Conservation (phyloP, 2,888 invertebrate species). For the Onchidella celtica region DNA sequence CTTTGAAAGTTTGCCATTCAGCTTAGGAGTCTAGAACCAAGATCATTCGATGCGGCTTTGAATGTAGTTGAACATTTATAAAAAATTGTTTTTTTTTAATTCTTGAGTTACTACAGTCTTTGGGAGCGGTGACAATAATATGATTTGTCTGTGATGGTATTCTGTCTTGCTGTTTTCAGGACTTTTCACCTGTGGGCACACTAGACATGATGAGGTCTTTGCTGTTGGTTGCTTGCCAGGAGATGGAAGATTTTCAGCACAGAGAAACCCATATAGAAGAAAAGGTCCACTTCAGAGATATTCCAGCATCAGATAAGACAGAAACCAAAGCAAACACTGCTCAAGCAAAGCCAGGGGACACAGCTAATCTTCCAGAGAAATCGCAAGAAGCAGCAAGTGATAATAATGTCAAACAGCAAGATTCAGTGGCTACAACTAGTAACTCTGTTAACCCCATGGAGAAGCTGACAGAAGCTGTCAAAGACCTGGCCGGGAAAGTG, state of each 20-base stretch:
- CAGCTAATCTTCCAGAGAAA: not conserved
- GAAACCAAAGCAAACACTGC: not conserved
- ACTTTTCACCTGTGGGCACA: constrained; percentile 68
- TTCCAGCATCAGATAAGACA: not conserved
- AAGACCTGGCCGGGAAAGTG: not conserved
- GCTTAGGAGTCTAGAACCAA: too few relatives aligned
- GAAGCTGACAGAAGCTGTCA: not conserved
- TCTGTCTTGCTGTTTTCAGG: constrained; percentile 67
- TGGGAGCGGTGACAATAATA: too few relatives aligned
- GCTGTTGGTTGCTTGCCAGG: constrained; percentile 75
- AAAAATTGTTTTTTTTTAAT: too few relatives aligned
- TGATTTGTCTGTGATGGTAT: too few relatives aligned
- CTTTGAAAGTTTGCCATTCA: too few relatives aligned
- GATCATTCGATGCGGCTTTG: too few relatives aligned
- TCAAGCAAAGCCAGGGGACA: constrained; percentile 10
- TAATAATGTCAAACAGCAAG: not conserved
- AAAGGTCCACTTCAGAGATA: not conserved
- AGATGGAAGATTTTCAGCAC: constrained; percentile 59
- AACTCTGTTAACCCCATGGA: not conserved
- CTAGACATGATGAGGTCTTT: constrained; percentile 77
- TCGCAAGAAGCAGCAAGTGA: not conserved
- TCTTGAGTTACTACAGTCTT: too few relatives aligned
- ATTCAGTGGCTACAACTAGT: not conserved
- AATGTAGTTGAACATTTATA: too few relatives aligned
- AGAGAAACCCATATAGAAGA: not conserved